Evolutionary conservation across 2,113 vertebrate species (phyloP), one percentile per base, ranked within the genome.

Genomic region (Orthonyx spaldingii): DNA sequence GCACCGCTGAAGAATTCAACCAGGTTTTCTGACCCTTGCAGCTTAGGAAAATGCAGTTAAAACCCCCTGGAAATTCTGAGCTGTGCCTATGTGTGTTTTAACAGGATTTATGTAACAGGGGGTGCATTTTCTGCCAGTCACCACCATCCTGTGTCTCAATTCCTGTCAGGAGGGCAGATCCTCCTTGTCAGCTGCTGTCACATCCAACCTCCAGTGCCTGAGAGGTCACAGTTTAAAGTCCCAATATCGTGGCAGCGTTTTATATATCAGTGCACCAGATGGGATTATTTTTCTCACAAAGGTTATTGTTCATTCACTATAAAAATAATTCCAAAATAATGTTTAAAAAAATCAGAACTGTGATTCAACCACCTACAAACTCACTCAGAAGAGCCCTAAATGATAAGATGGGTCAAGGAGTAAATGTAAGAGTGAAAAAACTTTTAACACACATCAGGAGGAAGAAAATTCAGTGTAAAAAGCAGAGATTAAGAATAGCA

Each of bases 331-430:
- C 17, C 30, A 53, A 91, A 86, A 66, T 41, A n/a, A 81, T 89
- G 65, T 57, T 55, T 18, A 22, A 9, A 41, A 78, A 75, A 69
- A 37, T 41, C 41, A 5, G 66, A 95, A 27, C 65, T 68, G 92
- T 63, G 89, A 94, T 80, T 89, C 82, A 94, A 52, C 84, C 90
- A 87, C 93, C 95, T 85, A 93, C 84, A 16, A 71, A 59, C 77
- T 82, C 86, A 44, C 84, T 86, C 49, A 50, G 70, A 78, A 74
- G 59, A 89, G 84, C 72, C 64, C 65, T 44, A 49, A 91, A 55
- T 86, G 75, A 32, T n/a, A 49, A 42, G 35, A 55, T 9, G 84
- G 92, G 87, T 94, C 89, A 79, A 65, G 21, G 70, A 70, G 84
- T 66, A 78, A 89, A 60, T 23, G 52, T 8, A 50, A 90, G 59